A percentile compares a stretch with the other conserved stretches of the same genome.
Conservation (phyloP, 2,888 invertebrate genomes). For the Drosophila pegasa region DNA sequence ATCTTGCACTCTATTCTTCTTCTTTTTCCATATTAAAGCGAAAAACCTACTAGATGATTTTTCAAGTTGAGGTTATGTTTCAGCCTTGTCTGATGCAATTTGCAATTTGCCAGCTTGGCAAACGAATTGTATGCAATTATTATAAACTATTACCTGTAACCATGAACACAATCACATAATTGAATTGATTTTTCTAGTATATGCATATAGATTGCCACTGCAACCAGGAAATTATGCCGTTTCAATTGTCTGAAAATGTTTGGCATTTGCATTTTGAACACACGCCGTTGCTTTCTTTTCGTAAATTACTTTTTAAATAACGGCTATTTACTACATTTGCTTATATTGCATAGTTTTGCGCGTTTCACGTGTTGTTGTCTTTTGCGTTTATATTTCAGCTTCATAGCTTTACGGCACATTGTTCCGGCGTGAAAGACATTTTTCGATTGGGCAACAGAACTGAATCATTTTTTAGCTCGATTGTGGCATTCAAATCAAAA, state of each 20-base stretch:
- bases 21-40: not conserved
- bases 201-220: conserved; percentile 73
- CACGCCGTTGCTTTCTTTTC: conserved; percentile 21
- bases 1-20: no score
- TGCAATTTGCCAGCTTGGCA: conserved; percentile 24
- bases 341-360: conserved; percentile 52
- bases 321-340: conserved; percentile 37
- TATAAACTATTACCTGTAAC: conserved; percentile 74
- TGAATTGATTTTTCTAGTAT: conserved; percentile 83
- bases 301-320: conserved; percentile 21
- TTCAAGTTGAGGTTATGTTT: conserved; percentile 22
- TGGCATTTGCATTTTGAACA: conserved; percentile 74
- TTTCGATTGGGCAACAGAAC: conserved; percentile 27
- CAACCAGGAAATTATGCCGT: conserved; percentile 71
- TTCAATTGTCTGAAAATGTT: conserved; percentile 63
- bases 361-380: conserved; percentile 57
- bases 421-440: conserved; percentile 50
- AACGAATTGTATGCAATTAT: conserved; percentile 9
- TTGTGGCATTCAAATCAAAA: conserved; percentile 26
- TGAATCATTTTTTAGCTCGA: conserved; percentile 41
- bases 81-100: conserved; percentile 58
- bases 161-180: conserved; percentile 83
- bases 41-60: conserved; percentile 1
- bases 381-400: conserved; percentile 62
- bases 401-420: conserved; percentile 62